Conservation (phyloP, 2,888 invertebrate genomes). For the Chloromyia formosa region DNA sequence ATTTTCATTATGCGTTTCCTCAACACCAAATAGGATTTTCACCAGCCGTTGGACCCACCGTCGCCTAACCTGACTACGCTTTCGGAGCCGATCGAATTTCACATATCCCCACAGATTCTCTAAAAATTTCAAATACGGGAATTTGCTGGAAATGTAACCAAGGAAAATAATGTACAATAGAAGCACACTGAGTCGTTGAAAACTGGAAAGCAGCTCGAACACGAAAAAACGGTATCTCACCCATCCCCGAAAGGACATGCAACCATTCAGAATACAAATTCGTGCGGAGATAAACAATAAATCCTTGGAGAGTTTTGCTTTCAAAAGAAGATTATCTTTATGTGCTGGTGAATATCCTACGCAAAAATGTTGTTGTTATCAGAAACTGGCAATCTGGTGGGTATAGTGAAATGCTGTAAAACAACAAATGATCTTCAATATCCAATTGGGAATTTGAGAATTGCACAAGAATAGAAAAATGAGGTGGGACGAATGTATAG, state of each 20-base stretch:
- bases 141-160: too few species aligned
- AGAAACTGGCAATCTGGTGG: background rate
- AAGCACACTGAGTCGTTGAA: too few species aligned
- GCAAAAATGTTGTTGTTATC: background rate
- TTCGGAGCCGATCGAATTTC: too few species aligned
- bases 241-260: constrained; percentile 1
- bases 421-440: constrained; percentile 9
- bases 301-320: constrained; percentile 29
- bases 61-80: too few species aligned
- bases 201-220: too few species aligned
- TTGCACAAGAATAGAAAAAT: background rate
- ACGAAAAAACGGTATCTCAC: background rate
- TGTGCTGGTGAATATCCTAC: constrained; percentile 9
- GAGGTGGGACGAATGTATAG: too few species aligned
- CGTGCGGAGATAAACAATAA: constrained; percentile 22
- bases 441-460: constrained; percentile 23
- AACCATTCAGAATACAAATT: constrained; percentile 25
- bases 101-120: too few species aligned
- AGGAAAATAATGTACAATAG: too few species aligned
- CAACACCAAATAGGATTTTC: background rate
- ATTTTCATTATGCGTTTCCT: constrained; percentile 13
- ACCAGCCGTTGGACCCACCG: too few species aligned
- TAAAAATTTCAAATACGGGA: too few species aligned
- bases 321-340: constrained; percentile 25
- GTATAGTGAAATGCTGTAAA: background rate